These are phyloP conservation scores for Atta cephalotes DNA, from an alignment of 1,140 invertebrate species.

Conservation along the genomic window DNA sequence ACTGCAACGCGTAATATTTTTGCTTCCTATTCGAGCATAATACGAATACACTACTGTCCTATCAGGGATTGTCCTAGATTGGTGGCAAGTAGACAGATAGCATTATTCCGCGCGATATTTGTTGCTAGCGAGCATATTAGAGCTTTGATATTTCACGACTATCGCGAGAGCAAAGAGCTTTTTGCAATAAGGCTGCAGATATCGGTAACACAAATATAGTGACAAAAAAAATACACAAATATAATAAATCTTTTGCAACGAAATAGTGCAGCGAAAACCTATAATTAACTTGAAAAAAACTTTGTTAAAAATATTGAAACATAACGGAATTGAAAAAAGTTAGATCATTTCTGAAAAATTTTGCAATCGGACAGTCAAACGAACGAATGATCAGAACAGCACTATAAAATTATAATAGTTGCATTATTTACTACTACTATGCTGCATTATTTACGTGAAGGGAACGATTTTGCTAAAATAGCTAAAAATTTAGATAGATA, in stretches of 20 bases:
- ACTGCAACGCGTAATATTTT: conserved; percentile 18
- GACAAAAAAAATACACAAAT: neutral
- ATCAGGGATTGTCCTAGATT: neutral
- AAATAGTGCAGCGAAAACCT: no score
- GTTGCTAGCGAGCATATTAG: neutral
- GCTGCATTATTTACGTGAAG: no score
- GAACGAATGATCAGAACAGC: no score
- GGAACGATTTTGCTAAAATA: no score
- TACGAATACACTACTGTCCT: neutral
- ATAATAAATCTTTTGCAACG: neutral
- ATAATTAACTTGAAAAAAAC: no score
- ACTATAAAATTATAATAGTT: no score
- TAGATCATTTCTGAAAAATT: no score
- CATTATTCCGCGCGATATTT: neutral
- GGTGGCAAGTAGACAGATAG: neutral
- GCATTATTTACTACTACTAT: no score
- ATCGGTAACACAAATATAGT: neutral
- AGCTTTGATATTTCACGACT: neutral
- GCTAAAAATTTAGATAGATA: no score
- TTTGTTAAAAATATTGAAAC: no score
- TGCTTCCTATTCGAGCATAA: neutral
- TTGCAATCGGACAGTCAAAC: no score
- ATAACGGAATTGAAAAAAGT: no score
- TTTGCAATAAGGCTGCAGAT: neutral
- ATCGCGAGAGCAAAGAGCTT: neutral